Conservation (phyloP, 2,888 invertebrate genomes). For the Drosophila anomalata region DNA sequence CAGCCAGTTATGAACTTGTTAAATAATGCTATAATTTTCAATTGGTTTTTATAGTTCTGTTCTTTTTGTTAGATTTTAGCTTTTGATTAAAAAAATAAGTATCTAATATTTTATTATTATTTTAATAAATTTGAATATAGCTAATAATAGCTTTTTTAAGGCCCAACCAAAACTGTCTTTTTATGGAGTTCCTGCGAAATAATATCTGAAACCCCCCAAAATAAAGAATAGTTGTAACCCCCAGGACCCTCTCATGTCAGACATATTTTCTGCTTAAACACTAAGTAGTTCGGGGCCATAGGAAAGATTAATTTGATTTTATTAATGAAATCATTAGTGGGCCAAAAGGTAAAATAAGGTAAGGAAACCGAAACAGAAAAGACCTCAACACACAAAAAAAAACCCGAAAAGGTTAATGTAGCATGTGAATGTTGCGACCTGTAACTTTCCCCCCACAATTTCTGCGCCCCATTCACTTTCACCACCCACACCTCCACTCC, state of each 20-base stretch:
- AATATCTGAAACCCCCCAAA: background rate
- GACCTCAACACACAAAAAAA: slow-evolving; percentile 7
- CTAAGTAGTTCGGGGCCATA: slow-evolving; percentile 34
- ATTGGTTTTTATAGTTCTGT: too few species aligned
- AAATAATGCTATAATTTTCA: too few species aligned
- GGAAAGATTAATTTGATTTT: slow-evolving; percentile 46
- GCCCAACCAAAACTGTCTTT: background rate
- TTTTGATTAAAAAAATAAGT: too few species aligned
- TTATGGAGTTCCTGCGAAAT: background rate
- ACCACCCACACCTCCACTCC: background rate
- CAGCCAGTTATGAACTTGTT: too few species aligned
- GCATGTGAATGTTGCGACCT: slow-evolving; percentile 25
- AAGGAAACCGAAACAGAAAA: slow-evolving; percentile 12
- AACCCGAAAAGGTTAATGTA: slow-evolving; percentile 21
- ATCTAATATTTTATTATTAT: too few species aligned
- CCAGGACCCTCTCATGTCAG: slow-evolving; percentile 3
- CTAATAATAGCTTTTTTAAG: background rate
- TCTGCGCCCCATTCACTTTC: slow-evolving; percentile 2
- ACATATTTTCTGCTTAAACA: slow-evolving; percentile 35
- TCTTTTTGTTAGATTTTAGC: too few species aligned
- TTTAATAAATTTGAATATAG: too few species aligned
- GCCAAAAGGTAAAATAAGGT: slow-evolving; percentile 21
- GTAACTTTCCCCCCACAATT: slow-evolving; percentile 19
- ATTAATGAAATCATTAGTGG: slow-evolving; percentile 47
- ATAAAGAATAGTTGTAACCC: background rate